phyloP scores from a whole-genome alignment of 2,797 vertebrate genomes.

The Nasua narica region DNA sequence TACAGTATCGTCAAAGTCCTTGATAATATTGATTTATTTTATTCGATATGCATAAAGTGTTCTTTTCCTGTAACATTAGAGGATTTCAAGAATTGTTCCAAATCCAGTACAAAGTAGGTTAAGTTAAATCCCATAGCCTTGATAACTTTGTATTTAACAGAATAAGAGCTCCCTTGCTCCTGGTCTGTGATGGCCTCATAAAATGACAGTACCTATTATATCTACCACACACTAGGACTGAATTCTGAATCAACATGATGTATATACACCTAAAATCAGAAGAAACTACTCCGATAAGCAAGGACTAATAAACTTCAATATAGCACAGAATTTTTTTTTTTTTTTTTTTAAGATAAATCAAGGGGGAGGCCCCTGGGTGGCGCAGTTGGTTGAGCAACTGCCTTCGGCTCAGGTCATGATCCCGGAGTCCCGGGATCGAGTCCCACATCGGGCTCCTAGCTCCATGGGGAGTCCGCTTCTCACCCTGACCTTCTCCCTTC shows the following conservation, averaged over 20 bases:
- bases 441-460: too few relatives aligned
- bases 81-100: neutral
- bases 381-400: too few relatives aligned
- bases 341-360: neutral
- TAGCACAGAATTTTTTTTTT: neutral
- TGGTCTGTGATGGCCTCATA: neutral
- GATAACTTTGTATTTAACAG: neutral
- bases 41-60: neutral
- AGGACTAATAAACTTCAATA: neutral
- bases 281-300: neutral
- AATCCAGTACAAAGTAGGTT: neutral
- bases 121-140: neutral
- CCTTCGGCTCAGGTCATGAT: too few relatives aligned
- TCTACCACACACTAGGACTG: neutral
- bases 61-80: neutral
- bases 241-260: neutral
- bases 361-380: too few relatives aligned
- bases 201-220: neutral
- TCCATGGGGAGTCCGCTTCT: too few relatives aligned
- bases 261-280: neutral
- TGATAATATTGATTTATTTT: slow-evolving; percentile 13
- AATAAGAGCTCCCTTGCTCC: neutral
- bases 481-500: too few relatives aligned
- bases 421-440: too few relatives aligned
- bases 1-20: neutral